Percentiles rank a stretch among this genome's conserved stretches.
Conservation (phyloP, 2,888 invertebrate genomes). For the Epinotia bilunana region DNA sequence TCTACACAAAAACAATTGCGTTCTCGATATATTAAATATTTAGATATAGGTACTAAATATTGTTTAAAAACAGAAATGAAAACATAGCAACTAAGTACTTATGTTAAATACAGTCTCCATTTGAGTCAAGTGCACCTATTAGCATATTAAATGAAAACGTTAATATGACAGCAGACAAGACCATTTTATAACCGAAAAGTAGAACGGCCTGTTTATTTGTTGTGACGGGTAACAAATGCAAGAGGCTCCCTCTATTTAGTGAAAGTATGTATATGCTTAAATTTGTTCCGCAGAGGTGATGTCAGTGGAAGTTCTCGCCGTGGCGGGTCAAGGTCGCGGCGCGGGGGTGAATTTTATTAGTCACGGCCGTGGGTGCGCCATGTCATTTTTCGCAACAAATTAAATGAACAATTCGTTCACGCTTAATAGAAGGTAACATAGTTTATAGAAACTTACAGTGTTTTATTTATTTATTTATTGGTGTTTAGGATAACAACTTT, state of each 20-base stretch:
- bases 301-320: constrained; percentile 29
- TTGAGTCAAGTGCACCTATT: background rate
- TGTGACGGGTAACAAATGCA: background rate
- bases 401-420: constrained; percentile 16
- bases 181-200: background rate
- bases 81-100: background rate
- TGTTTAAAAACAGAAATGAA: background rate
- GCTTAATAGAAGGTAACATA: background rate
- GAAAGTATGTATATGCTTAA: background rate
- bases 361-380: constrained; percentile 40
- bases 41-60: background rate
- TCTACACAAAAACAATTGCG: background rate
- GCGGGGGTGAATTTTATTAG: constrained; percentile 40
- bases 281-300: constrained; percentile 29
- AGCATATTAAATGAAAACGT: background rate
- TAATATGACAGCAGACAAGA: background rate
- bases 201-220: background rate
- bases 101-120: background rate
- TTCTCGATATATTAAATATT: background rate
- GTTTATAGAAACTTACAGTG: background rate
- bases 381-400: constrained; percentile 17
- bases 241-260: background rate
- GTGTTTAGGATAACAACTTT: too few species aligned
- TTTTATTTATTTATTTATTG: too few species aligned
- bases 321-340: constrained; percentile 46